Evolutionary conservation across 1,140 invertebrate species (phyloP).

Genomic region (Amyelois transitella): DNA sequence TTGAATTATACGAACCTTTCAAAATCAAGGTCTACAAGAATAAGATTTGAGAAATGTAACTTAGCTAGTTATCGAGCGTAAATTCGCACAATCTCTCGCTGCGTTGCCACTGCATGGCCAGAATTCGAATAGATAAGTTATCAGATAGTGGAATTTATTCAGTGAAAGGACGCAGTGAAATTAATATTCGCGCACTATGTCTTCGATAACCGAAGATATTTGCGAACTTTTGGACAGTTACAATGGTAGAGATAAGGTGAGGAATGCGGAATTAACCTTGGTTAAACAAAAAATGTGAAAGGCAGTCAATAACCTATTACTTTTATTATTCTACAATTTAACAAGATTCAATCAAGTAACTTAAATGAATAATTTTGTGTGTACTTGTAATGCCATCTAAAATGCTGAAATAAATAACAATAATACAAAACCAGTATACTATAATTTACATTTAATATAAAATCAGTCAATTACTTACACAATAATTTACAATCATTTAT

Average conservation of each 20-base stretch:
- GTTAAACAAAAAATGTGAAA: neutral
- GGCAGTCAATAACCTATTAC: neutral
- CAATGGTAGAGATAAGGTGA: slow-evolving; percentile 67
- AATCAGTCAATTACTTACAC: no score
- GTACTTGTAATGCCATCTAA: no score
- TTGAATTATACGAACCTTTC: slow-evolving; percentile 27
- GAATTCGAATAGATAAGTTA: slow-evolving; percentile 31
- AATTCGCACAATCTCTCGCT: slow-evolving; percentile 32
- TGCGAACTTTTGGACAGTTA: slow-evolving; percentile 65
- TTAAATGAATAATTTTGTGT: no score
- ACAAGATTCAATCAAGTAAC: no score
- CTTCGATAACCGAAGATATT: slow-evolving; percentile 57
- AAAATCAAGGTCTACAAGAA: slow-evolving; percentile 52
- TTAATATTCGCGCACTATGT: slow-evolving; percentile 31
- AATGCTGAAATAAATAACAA: no score
- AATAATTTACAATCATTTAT: no score
- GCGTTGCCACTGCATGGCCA: neutral
- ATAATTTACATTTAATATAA: no score
- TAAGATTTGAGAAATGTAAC: slow-evolving; percentile 53
- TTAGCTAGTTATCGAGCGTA: slow-evolving; percentile 40
- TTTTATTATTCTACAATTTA: no score
- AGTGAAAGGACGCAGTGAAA: neutral
- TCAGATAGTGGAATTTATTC: slow-evolving; percentile 21
- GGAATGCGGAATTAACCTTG: slow-evolving; percentile 36
- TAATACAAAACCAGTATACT: no score